phyloP scores from a whole-genome alignment of 2,113 vertebrate species.

The Seriola dumerili region DNA sequence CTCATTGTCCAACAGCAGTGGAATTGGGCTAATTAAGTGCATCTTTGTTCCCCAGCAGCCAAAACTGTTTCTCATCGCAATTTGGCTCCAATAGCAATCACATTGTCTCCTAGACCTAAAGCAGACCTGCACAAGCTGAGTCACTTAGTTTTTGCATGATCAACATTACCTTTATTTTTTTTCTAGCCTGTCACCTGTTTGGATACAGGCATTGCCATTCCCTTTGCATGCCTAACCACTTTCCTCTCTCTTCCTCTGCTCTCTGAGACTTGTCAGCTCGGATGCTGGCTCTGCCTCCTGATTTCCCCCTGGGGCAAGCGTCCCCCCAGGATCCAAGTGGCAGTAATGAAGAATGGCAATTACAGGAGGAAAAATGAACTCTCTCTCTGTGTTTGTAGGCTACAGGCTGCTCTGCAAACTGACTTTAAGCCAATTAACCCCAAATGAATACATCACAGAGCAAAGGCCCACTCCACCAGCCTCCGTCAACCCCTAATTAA shows the following conservation, averaged over 20 bases:
- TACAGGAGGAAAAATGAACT: slow-evolving; percentile 29
- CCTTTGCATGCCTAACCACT: neutral
- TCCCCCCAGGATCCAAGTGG: neutral
- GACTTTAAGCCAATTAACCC: slow-evolving; percentile 54
- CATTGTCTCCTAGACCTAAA: neutral
- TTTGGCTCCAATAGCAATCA: slow-evolving; percentile 7
- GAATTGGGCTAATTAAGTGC: slow-evolving; percentile 17
- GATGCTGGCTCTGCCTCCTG: slow-evolving; percentile 12
- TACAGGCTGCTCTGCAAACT: neutral
- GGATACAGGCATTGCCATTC: neutral
- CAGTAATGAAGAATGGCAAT: slow-evolving; percentile 47
- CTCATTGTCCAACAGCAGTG: neutral
- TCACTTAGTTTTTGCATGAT: neutral
- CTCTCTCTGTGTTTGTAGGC: slow-evolving; percentile 5
- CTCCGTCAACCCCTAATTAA: slow-evolving; percentile 24
- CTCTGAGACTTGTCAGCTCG: slow-evolving; percentile 10
- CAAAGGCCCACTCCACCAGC: neutral
- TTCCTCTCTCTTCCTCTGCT: neutral
- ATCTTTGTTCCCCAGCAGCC: neutral
- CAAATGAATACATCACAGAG: slow-evolving; percentile 37
- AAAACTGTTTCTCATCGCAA: neutral
- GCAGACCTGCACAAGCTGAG: slow-evolving; percentile 5
- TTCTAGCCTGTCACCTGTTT: neutral
- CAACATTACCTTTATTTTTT: neutral
- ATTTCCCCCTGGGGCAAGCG: neutral